phyloP scores from a whole-genome alignment of 2,113 vertebrate genomes.

The Sander vitreus region DNA sequence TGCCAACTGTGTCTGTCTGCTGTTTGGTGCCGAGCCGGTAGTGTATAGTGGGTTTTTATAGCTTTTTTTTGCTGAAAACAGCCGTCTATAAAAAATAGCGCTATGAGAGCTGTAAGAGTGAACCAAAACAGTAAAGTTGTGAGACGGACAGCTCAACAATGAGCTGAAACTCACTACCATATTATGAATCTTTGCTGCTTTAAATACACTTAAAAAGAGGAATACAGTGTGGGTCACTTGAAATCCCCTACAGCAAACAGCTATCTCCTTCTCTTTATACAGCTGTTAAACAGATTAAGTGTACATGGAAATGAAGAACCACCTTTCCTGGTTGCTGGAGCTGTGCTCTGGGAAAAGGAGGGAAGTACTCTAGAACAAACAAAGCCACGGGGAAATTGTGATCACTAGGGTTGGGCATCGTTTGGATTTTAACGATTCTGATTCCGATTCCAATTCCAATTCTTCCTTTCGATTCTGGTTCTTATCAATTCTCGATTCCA shows the following conservation, averaged over 20 bases:
- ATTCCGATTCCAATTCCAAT: no score
- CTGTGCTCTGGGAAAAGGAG: background rate
- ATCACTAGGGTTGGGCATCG: no score
- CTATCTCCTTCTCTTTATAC: background rate
- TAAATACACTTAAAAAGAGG: background rate
- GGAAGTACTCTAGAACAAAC: background rate
- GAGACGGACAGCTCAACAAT: background rate
- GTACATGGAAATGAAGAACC: background rate
- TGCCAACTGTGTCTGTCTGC: background rate
- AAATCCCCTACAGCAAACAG: background rate
- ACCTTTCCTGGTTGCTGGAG: background rate
- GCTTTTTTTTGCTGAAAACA: background rate
- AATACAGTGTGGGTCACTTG: background rate
- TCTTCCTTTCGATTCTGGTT: no score
- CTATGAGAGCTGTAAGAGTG: background rate
- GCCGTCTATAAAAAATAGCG: background rate
- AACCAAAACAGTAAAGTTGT: background rate
- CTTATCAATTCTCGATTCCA: no score
- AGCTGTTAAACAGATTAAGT: constrained; percentile 16
- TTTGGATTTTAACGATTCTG: no score
- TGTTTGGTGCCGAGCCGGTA: background rate
- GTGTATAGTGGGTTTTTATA: background rate
- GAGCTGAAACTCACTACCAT: background rate
- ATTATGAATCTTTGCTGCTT: background rate
- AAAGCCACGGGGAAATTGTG: background rate